Evolutionary conservation across 2,888 invertebrate species (phyloP).

Genomic region (Neocrepidodera transversa): DNA sequence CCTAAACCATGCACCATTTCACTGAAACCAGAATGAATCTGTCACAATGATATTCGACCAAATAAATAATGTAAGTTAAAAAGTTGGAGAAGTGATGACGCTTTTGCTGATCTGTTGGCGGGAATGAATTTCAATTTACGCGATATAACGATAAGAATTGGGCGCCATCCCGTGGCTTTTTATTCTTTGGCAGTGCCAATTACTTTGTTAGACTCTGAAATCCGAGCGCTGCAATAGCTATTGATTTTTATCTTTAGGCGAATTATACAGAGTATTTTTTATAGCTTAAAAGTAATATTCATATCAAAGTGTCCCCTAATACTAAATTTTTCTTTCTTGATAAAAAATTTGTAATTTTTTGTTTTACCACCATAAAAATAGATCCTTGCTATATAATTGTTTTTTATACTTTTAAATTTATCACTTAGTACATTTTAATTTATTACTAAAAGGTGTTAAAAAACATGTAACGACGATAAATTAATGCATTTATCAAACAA

Average conservation of each 20-base stretch:
- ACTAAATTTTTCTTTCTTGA: too few relatives aligned
- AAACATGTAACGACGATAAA: constrained; percentile 15
- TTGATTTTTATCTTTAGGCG: constrained; percentile 11
- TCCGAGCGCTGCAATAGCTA: constrained; percentile 37
- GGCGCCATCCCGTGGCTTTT: constrained; percentile 38
- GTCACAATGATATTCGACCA: constrained; percentile 50
- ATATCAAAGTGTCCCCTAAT: too few relatives aligned
- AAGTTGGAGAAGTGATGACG: constrained; percentile 24
- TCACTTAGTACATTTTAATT: constrained; percentile 11
- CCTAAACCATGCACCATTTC: constrained; percentile 57
- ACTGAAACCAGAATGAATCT: constrained; percentile 56
- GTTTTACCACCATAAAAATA: too few relatives aligned
- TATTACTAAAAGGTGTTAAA: constrained; percentile 27
- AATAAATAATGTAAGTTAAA: constrained; percentile 22
- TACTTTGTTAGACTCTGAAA: constrained; percentile 29
- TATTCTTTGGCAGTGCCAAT: constrained; percentile 35
- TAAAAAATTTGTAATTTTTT: too few relatives aligned
- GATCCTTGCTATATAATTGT: too few relatives aligned
- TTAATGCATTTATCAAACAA: constrained; percentile 16
- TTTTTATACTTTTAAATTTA: constrained; percentile 15
- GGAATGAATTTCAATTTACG: constrained; percentile 58
- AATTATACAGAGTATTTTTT: too few relatives aligned
- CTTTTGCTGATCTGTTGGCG: constrained; percentile 39
- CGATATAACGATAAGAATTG: constrained; percentile 53
- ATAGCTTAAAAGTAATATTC: too few relatives aligned